Evolutionary conservation across 1,140 invertebrate species (phyloP).

Genomic region (Acyrthosiphon pisum): DNA sequence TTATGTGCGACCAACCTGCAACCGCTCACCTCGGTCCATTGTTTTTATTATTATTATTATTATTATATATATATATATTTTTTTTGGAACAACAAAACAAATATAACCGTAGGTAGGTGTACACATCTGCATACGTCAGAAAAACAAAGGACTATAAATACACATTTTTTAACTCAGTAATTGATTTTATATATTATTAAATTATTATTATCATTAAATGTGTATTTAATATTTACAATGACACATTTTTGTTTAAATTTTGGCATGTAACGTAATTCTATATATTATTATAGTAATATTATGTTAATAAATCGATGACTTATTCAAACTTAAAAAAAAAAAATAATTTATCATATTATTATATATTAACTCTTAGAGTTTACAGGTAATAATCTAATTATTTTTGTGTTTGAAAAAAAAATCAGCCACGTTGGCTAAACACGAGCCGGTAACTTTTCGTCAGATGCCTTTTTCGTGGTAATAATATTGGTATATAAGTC

Average conservation of each 20-base stretch:
- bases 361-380: constrained; percentile 53
- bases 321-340: constrained; percentile 22
- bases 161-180: not conserved
- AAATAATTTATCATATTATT: constrained; percentile 16
- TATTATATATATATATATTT: not conserved
- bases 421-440: constrained; percentile 52
- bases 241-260: constrained; percentile 31
- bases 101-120: constrained; percentile 11
- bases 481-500: not conserved
- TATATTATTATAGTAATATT: not conserved
- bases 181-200: not conserved
- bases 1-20: not conserved
- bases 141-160: not conserved
- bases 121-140: not conserved
- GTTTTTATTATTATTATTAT: constrained; percentile 11
- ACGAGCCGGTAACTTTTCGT: constrained; percentile 51
- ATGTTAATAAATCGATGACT: not conserved
- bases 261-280: not conserved
- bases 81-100: constrained; percentile 16
- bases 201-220: not conserved
- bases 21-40: constrained; percentile 5
- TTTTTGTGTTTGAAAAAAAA: constrained; percentile 56
- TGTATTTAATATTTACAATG: constrained; percentile 46
- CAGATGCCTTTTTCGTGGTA: constrained; percentile 40
- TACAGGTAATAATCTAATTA: constrained; percentile 57